Conservation (phyloP, 2,888 invertebrate genomes). For the Platycheirus albimanus region DNA sequence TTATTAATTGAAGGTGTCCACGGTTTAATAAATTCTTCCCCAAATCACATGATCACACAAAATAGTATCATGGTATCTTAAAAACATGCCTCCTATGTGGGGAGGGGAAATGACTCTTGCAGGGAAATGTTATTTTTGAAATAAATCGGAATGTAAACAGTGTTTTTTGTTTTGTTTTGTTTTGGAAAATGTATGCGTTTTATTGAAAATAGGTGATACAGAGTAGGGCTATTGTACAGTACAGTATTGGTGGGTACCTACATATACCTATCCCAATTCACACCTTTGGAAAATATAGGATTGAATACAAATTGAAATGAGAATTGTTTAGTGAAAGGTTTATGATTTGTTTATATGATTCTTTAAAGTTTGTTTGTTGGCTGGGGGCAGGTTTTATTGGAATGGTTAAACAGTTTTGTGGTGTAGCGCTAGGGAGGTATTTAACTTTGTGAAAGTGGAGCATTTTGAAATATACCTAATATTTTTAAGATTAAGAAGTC, state of each 20-base stretch:
- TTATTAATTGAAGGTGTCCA: conserved; percentile 71
- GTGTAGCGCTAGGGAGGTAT: conserved; percentile 9
- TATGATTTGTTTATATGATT: conserved; percentile 67
- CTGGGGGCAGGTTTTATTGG: conserved; percentile 72
- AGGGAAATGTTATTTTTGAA: conserved; percentile 42
- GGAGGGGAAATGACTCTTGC: background rate
- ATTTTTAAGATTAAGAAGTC: too few relatives aligned
- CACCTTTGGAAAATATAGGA: conserved; percentile 57
- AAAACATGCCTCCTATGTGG: background rate
- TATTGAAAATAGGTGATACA: conserved; percentile 63
- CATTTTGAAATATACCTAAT: too few relatives aligned
- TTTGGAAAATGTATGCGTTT: conserved; percentile 31
- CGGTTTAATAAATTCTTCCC: conserved; percentile 62
- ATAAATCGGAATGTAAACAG: conserved; percentile 54
- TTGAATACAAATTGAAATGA: conserved; percentile 46
- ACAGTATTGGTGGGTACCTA: too few relatives aligned
- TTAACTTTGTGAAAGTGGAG: background rate
- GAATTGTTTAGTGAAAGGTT: conserved; percentile 66
- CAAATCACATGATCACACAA: background rate
- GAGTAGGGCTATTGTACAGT: conserved; percentile 10
- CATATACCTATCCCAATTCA: conserved; percentile 39
- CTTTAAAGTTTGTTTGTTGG: conserved; percentile 72
- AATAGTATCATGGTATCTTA: background rate
- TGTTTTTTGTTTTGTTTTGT: conserved; percentile 3
- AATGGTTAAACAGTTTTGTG: conserved; percentile 55